These are phyloP conservation scores for Aphis gossypii DNA, from an alignment of 1,140 invertebrate genomes.

Conservation along the genomic window DNA sequence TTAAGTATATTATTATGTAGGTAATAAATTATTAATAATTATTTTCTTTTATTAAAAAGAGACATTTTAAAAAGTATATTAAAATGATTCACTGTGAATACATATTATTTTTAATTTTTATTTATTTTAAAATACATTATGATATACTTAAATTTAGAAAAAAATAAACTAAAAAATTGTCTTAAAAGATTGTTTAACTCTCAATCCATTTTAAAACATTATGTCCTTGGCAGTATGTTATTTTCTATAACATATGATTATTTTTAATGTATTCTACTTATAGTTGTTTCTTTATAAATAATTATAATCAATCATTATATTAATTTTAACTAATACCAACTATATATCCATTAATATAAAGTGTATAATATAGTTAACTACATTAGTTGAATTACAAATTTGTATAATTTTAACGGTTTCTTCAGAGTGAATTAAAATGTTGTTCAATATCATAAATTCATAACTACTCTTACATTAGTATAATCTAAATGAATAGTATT, in stretches of 20 bases:
- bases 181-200: background rate
- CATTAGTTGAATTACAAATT: constrained; percentile 18
- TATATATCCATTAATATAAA: constrained; percentile 7
- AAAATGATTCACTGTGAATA: background rate
- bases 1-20: background rate
- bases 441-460: constrained; percentile 7
- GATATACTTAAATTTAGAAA: background rate
- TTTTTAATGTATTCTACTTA: constrained; percentile 19
- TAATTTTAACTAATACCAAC: constrained; percentile 18
- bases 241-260: constrained; percentile 4
- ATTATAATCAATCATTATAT: constrained; percentile 20
- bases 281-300: constrained; percentile 12
- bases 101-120: background rate
- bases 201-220: background rate
- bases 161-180: background rate
- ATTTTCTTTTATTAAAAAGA: background rate
- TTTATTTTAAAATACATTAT: background rate
- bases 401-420: background rate
- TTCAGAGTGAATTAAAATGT: background rate
- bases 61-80: background rate
- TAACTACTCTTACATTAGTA: constrained; percentile 10
- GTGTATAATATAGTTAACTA: background rate
- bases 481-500: background rate
- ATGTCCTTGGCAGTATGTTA: constrained; percentile 4
- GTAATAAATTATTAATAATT: background rate